A percentile compares a stretch with the other conserved stretches of the same genome.
Evolutionary conservation across 2,113 vertebrate genomes (phyloP).

Genomic region (Chrysochloris asiatica): DNA sequence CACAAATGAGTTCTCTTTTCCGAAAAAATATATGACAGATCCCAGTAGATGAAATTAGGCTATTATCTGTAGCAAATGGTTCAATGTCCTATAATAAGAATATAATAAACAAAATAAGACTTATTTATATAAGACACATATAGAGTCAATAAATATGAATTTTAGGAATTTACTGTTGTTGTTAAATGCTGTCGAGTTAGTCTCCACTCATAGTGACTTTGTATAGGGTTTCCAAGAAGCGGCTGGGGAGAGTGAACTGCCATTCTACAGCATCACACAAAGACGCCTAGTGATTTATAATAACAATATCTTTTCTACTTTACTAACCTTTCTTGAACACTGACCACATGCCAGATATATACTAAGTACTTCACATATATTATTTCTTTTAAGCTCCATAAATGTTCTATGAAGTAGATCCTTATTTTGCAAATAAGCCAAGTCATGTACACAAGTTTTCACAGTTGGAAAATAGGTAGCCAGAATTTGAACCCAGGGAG

Average conservation of each 20-base stretch:
- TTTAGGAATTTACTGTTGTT: too few relatives aligned
- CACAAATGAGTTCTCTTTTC: not conserved
- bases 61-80: too few relatives aligned
- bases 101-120: not conserved
- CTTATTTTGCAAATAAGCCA: not conserved
- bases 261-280: too few relatives aligned
- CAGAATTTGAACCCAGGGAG: conserved; percentile 3
- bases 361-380: not conserved
- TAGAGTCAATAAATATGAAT: not conserved
- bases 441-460: not conserved
- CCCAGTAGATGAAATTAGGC: not conserved
- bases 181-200: too few relatives aligned
- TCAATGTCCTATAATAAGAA: not conserved
- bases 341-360: not conserved
- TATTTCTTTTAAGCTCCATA: not conserved
- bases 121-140: not conserved
- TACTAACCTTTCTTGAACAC: not conserved
- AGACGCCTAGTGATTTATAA: conserved; percentile 1
- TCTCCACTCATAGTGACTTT: too few relatives aligned
- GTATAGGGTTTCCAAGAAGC: too few relatives aligned
- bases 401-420: not conserved
- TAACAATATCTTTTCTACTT: not conserved
- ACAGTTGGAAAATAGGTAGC: not conserved
- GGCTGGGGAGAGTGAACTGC: too few relatives aligned
- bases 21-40: not conserved